phyloP scores from a whole-genome alignment of 2,888 invertebrate genomes.

The Campopleginae sp. region DNA sequence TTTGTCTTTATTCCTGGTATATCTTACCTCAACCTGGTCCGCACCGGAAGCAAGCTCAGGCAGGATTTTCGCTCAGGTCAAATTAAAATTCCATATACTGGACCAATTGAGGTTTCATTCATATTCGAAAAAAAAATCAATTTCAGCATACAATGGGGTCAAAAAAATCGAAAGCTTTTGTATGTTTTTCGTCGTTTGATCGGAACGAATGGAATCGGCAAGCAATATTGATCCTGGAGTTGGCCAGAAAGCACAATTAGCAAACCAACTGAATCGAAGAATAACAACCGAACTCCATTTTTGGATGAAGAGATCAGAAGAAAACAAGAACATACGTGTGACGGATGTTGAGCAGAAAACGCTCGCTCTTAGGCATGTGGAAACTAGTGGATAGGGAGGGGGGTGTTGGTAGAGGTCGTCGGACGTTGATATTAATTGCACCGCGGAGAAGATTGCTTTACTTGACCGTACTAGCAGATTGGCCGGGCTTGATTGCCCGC shows the following conservation, averaged over 20 bases:
- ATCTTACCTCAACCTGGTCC: too few species aligned
- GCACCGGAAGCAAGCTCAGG: too few species aligned
- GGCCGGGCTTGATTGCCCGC: slow-evolving; percentile 68
- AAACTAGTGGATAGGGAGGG: not conserved
- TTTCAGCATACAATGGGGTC: not conserved
- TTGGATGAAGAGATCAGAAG: slow-evolving; percentile 44
- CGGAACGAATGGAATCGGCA: not conserved
- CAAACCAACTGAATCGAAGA: not conserved
- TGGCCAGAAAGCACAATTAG: not conserved
- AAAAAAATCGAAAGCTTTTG: not conserved
- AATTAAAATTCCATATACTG: not conserved
- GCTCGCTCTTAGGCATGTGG: slow-evolving; percentile 9
- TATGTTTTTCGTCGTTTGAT: not conserved
- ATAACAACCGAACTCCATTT: not conserved
- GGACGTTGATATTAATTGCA: slow-evolving; percentile 70
- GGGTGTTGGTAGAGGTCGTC: slow-evolving; percentile 56
- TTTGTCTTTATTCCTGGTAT: too few species aligned
- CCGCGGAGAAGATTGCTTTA: slow-evolving; percentile 71
- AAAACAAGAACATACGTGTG: slow-evolving; percentile 56
- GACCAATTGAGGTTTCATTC: not conserved
- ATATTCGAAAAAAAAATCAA: not conserved
- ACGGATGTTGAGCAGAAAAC: slow-evolving; percentile 53
- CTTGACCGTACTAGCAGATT: slow-evolving; percentile 68
- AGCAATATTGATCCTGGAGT: not conserved
- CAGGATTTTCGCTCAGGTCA: too few species aligned